Evolutionary conservation across 2,113 vertebrate genomes (phyloP), one percentile per base, ranked within the genome.

Genomic region (Lampris incognitus): DNA sequence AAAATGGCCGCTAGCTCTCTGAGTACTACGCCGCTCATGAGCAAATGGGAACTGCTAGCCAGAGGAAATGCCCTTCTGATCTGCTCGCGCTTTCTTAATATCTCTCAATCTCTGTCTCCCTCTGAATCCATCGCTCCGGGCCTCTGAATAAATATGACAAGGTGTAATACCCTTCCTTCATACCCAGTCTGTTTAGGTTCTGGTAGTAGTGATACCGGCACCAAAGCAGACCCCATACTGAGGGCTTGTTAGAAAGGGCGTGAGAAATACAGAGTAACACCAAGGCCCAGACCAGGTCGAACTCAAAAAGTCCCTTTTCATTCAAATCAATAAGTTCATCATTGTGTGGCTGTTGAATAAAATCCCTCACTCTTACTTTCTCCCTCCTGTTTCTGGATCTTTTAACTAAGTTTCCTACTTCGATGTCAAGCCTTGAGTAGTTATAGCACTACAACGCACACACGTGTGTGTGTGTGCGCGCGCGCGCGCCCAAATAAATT

Each of bases 1-100:
- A 86, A 89, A 75, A 89, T 86, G 85, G 74, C 82, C 48, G 69
- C 82, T 48, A 2, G 65, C 57, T 71, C 11, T 50, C 58, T 48
- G 49, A 39, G 60, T 5, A 38, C 2, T 41, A 52, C 5, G 50
- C 13, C 0, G 38, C n/a, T 37, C 6, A 8, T 67, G 9, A 49
- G n/a, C 44, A 36, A 65, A 61, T n/a, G 62, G 24, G 62, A 50
- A 37, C 64, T 39, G 11, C 65, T 59, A 39, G 57, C 50, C 55
- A 48, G 50, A 67, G 50, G 50, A 67, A 67, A 55, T 24, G 10
- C 48, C 46, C 39, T 51, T 11, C 44, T 46, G 4, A 4, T 46
- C 10, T 9, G 2, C 38, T 41, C 13, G 7, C 39, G 10, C 50
- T 41, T 11, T 44, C 42, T 24, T 40, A 7, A 1, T 68, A 11